phyloP scores from a whole-genome alignment of 2,888 invertebrate species.

The Eupeodes luniger region DNA sequence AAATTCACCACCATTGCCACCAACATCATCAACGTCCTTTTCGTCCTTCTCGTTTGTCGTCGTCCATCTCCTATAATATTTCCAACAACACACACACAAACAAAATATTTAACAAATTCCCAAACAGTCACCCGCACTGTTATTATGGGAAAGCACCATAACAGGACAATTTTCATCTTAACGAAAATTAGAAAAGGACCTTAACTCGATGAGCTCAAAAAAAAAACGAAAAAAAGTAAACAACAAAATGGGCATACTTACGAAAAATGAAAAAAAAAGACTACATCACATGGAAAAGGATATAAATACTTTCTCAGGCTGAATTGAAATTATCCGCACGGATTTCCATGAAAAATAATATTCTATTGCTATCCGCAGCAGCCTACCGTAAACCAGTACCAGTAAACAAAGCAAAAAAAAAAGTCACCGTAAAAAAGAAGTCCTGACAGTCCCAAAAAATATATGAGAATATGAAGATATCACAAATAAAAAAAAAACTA shows the following conservation, averaged over 20 bases:
- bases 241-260: background rate
- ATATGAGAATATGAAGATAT: slow-evolving; percentile 53
- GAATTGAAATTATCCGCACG: slow-evolving; percentile 75
- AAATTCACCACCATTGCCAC: slow-evolving; percentile 2
- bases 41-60: background rate
- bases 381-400: slow-evolving; percentile 48
- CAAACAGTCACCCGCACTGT: slow-evolving; percentile 11
- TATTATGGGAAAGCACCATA: slow-evolving; percentile 5
- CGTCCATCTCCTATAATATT: background rate
- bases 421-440: slow-evolving; percentile 27
- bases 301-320: slow-evolving; percentile 47
- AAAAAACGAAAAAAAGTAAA: slow-evolving; percentile 18
- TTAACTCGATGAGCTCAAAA: slow-evolving; percentile 60
- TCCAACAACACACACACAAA: background rate
- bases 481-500: slow-evolving; percentile 37
- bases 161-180: slow-evolving; percentile 62
- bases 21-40: background rate
- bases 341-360: slow-evolving; percentile 75
- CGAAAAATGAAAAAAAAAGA: slow-evolving; percentile 5
- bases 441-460: slow-evolving; percentile 22
- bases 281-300: slow-evolving; percentile 20
- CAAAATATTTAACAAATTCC: slow-evolving; percentile 58
- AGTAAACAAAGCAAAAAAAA: background rate
- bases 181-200: slow-evolving; percentile 66
- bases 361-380: slow-evolving; percentile 61